Evolutionary conservation across 2,797 vertebrate genomes (phyloP), one percentile per base, ranked within the genome.

Genomic region (Sebastiscus tertius): DNA sequence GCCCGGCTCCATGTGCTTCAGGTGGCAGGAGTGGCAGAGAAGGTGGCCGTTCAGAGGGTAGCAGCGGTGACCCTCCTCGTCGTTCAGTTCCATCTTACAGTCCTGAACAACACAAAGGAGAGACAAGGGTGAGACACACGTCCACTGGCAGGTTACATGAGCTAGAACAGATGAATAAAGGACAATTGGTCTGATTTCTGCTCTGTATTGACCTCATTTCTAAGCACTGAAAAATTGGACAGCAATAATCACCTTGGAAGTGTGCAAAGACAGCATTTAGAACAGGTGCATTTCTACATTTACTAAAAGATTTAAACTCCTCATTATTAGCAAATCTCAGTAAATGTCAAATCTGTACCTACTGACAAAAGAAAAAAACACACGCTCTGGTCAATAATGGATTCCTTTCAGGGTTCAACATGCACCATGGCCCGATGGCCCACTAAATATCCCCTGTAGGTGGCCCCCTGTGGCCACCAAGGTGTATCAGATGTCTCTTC

Each of bases 31-130:
- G 89, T 98, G 98, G 91, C 98, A 99, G 80, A 99, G 96, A 62
- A 99, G 95, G 82, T 95, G 98, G 74, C 97, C 97, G 6, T 97
- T 96, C 81, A 99, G 95, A 0, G 98, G 98, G 91, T 97, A 99
- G 91, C 98, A 99, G 91, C 98, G 98, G 87, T 97, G 98, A 2
- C 97, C 98, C 0, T 99, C 98, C 80, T 99, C 98, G 0, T 99
- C 98, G 0, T 97, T 99, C 81, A 99, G 96, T 88, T 99, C 98
- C 96, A 97, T 96, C 49, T 97, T 95, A 78, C 98, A 99, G 89
- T 98, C 97, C 98, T 99, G 90, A 24, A 72, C 11, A 20, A 49
- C 24, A 65, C 20, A 82, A 31, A 39, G 8, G 8, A 33, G 55
- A 34, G 77, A 69, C 16, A 56, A 13, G 22, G 56, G 69, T 42